A percentile compares a stretch with the other conserved stretches of the same genome.
These are phyloP conservation scores for Cnemophilus loriae DNA, from an alignment of 2,113 vertebrate species.

Conservation along the genomic window DNA sequence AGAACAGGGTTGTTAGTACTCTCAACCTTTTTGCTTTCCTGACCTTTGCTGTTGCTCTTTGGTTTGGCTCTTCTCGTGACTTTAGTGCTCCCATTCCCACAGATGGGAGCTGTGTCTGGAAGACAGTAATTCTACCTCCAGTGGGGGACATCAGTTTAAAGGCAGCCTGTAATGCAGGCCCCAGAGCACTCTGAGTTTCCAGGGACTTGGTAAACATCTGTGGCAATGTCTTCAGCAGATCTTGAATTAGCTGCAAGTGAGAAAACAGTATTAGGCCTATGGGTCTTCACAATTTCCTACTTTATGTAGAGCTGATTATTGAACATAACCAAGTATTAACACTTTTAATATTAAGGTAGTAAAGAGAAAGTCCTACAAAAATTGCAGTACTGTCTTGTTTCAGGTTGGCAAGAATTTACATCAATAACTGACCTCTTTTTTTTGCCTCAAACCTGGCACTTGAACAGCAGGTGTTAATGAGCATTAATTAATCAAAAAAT, in stretches of 20 bases:
- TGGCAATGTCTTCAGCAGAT: conserved; percentile 88
- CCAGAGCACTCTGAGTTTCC: conserved; percentile 94
- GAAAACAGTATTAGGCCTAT: conserved; percentile 3
- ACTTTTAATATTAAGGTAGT: neutral
- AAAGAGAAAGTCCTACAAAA: neutral
- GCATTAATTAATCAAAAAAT: neutral
- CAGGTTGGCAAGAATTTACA: neutral
- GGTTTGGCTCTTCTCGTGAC: conserved; percentile 91
- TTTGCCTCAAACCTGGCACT: neutral
- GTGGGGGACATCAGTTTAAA: conserved; percentile 93
- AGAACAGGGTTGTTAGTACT: neutral
- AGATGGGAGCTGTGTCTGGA: conserved; percentile 94
- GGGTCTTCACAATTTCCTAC: neutral
- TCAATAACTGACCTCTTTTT: neutral
- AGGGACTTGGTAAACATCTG: conserved; percentile 90
- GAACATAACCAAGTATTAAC: neutral
- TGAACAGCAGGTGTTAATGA: neutral
- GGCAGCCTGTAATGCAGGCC: conserved; percentile 90
- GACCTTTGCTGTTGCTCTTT: conserved; percentile 89
- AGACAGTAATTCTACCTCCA: conserved; percentile 90
- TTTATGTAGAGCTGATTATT: neutral
- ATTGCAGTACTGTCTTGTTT: neutral
- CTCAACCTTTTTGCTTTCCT: neutral
- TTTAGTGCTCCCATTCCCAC: conserved; percentile 87
- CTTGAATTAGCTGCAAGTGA: conserved; percentile 85